Evolutionary conservation across 2,797 vertebrate species (phyloP).

Genomic region (Fringilla coelebs): DNA sequence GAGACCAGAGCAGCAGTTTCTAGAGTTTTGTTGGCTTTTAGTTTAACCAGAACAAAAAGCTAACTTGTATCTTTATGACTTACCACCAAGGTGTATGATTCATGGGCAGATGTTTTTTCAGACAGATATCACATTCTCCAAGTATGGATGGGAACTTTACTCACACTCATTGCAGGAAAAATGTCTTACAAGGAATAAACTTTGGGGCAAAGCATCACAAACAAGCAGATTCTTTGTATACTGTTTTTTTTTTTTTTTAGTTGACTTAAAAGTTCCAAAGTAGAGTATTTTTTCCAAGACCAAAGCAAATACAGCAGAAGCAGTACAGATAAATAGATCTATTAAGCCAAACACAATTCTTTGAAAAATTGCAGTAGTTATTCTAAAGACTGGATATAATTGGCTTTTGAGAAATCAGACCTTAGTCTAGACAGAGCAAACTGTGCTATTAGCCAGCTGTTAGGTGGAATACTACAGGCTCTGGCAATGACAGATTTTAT

Average conservation of each 20-base stretch:
- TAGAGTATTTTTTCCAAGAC: constrained; percentile 52
- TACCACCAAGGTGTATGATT: neutral
- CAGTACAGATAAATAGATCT: constrained; percentile 47
- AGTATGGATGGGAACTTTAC: neutral
- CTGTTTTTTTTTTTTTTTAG: constrained; percentile 26
- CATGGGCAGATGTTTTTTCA: neutral
- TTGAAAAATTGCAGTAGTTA: neutral
- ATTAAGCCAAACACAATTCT: constrained; percentile 36
- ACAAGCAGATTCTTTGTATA: constrained; percentile 39
- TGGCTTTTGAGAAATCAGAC: neutral
- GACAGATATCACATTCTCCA: neutral
- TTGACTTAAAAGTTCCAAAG: constrained; percentile 44
- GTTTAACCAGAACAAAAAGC: neutral
- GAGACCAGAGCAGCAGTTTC: neutral
- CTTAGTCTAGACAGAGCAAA: constrained; percentile 29
- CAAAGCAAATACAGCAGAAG: constrained; percentile 56
- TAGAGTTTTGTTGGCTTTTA: neutral
- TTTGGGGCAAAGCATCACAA: constrained; percentile 51
- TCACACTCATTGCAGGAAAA: neutral
- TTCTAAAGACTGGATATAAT: constrained; percentile 3
- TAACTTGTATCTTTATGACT: neutral
- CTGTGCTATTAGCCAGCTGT: neutral
- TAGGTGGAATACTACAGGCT: neutral
- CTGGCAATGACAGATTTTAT: neutral
- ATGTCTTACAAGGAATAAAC: neutral